Conservation (phyloP, 2,113 vertebrate genomes). For the Phaetusa simplex region DNA sequence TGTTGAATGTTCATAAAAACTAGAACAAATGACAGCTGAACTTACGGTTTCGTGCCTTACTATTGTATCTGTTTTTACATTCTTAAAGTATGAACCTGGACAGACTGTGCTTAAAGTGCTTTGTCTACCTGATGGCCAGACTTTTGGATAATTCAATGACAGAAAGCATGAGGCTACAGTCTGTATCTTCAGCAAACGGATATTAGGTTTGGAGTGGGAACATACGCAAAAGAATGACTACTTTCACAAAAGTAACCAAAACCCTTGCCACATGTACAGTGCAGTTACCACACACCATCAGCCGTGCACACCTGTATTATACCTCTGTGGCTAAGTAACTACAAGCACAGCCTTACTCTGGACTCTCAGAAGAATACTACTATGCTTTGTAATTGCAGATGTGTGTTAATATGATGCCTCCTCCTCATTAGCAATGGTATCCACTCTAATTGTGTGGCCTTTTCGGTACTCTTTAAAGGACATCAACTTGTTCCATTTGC, state of each 20-base stretch:
- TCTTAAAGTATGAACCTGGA: background rate
- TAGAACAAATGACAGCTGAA: background rate
- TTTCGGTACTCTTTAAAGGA: background rate
- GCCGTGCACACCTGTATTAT: background rate
- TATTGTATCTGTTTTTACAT: background rate
- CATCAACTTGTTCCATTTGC: background rate
- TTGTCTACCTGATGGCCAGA: background rate
- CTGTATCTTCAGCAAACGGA: background rate
- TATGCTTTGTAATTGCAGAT: background rate
- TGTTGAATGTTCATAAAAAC: background rate
- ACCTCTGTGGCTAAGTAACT: background rate
- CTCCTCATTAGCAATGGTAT: background rate
- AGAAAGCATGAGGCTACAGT: background rate
- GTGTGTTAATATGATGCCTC: background rate
- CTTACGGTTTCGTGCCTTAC: background rate
- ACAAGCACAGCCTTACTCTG: background rate
- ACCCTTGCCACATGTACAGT: background rate
- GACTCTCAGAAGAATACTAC: background rate
- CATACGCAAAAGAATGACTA: background rate
- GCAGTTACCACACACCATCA: background rate
- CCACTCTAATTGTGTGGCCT: background rate
- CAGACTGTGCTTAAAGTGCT: background rate
- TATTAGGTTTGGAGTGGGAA: background rate
- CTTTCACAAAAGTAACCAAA: background rate
- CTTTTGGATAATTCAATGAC: background rate